Conservation (phyloP, 2,888 invertebrate genomes). For the Tipula vernalis region DNA sequence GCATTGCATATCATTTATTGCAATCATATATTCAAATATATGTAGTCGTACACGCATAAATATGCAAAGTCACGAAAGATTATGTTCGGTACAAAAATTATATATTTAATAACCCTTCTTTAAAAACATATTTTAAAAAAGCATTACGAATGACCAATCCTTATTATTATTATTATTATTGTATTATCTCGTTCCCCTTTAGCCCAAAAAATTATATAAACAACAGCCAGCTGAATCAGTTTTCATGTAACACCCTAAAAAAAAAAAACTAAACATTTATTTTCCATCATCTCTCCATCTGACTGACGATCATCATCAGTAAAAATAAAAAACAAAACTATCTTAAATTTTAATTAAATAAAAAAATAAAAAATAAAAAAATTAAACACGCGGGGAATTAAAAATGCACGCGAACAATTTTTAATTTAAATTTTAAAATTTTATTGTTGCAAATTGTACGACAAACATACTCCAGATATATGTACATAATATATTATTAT, state of each 20-base stretch:
- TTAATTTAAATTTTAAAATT: background rate
- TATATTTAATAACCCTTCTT: background rate
- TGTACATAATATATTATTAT: background rate
- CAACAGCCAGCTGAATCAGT: background rate
- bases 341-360: background rate
- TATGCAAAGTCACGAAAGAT: background rate
- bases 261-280: background rate
- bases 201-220: background rate
- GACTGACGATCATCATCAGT: background rate
- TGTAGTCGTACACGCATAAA: background rate
- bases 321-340: background rate
- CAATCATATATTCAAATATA: background rate
- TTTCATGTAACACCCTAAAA: background rate
- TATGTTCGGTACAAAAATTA: background rate
- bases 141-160: background rate
- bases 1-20: background rate
- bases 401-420: background rate
- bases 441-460: background rate
- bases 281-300: background rate
- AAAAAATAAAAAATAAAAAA: background rate
- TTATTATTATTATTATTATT: background rate
- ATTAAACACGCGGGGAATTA: background rate
- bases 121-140: background rate
- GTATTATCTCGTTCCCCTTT: background rate
- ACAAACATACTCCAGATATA: background rate